Conservation (phyloP, 37 sponge, comb jelly and placozoan species). For the Amphimedon queenslandica region DNA sequence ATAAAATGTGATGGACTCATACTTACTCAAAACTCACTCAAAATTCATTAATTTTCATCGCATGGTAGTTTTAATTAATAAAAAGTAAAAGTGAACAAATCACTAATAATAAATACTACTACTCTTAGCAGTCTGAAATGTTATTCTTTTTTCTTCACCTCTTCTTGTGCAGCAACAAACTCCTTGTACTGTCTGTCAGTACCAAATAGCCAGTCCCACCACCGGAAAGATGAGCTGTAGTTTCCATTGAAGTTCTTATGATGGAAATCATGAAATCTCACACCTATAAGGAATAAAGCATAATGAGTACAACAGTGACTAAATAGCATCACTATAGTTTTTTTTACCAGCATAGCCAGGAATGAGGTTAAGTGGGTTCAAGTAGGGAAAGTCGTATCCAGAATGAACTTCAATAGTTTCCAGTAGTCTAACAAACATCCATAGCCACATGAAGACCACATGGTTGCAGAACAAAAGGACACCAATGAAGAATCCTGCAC, state of each 20-base stretch:
- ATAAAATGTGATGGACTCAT: slow-evolving; percentile 27
- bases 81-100: too few relatives aligned
- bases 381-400: slow-evolving; percentile 81
- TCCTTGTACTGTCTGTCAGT: slow-evolving; percentile 81
- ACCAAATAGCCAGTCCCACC: slow-evolving; percentile 90
- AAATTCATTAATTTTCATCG: neutral
- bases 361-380: slow-evolving; percentile 84
- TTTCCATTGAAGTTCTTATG: slow-evolving; percentile 91
- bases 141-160: neutral
- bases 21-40: too few relatives aligned
- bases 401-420: slow-evolving; percentile 91
- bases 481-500: slow-evolving; percentile 74
- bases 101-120: too few relatives aligned
- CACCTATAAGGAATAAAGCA: slow-evolving; percentile 47
- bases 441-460: slow-evolving; percentile 69
- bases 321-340: neutral
- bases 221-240: slow-evolving; percentile 72
- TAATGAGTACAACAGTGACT: neutral
- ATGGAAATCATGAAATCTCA: slow-evolving; percentile 85
- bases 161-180: slow-evolving; percentile 24
- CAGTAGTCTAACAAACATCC: slow-evolving; percentile 69
- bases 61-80: neutral
- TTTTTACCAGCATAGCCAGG: slow-evolving; percentile 78
- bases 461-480: slow-evolving; percentile 65
- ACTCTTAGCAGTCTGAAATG: too few relatives aligned